These are phyloP conservation scores for Drosophila helvetica DNA, from an alignment of 2,888 invertebrate species.

Conservation along the genomic window DNA sequence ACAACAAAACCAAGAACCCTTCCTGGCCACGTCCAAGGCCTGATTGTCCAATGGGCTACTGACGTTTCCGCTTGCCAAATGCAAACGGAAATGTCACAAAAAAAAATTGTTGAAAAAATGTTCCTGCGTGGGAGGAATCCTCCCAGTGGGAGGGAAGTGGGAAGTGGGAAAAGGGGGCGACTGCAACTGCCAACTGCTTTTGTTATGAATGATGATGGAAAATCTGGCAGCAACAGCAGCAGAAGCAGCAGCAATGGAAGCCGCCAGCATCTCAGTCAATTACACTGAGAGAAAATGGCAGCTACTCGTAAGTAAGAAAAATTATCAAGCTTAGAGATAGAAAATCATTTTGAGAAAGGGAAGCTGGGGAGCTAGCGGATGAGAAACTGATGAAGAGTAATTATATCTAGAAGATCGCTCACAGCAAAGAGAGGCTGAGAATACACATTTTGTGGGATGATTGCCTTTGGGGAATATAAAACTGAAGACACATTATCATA, in stretches of 20 bases:
- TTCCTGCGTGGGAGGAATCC: constrained; percentile 3
- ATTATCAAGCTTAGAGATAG: background rate
- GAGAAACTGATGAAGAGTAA: no score
- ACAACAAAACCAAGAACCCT: constrained; percentile 48
- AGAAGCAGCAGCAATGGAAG: constrained; percentile 49
- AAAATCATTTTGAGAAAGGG: no score
- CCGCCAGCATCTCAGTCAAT: constrained; percentile 41
- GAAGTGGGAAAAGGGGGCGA: constrained; percentile 9
- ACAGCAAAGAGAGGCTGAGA: no score
- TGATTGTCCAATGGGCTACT: constrained; percentile 72
- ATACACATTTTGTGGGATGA: no score
- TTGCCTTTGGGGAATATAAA: no score
- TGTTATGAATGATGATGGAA: constrained; percentile 79
- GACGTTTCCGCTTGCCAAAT: constrained; percentile 78
- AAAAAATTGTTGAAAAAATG: constrained; percentile 41
- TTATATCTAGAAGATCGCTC: no score
- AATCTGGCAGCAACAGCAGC: constrained; percentile 74
- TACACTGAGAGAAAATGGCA: constrained; percentile 15
- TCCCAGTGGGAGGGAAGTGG: background rate
- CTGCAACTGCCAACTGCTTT: constrained; percentile 79
- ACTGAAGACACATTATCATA: no score
- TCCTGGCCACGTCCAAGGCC: constrained; percentile 56
- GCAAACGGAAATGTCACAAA: constrained; percentile 74
- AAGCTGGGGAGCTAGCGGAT: no score
- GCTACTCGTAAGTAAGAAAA: no score